Evolutionary conservation across 92 coral and sea anemone genomes (phyloP).

Genomic region (Palythoa grandiflora): DNA sequence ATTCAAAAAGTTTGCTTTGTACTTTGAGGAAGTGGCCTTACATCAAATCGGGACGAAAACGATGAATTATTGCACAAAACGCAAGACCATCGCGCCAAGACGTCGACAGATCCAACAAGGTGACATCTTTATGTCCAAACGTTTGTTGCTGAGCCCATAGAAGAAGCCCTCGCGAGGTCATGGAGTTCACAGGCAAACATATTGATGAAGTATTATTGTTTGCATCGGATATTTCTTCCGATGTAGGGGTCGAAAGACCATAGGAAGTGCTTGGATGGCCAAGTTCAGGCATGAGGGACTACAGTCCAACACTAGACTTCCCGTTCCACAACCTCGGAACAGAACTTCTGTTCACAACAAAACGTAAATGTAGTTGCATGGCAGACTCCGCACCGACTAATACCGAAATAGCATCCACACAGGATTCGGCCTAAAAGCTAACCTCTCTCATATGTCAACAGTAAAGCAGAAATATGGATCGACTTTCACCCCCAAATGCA

Average conservation of each 20-base stretch:
- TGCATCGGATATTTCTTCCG: slow-evolving; percentile 29
- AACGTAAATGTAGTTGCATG: neutral
- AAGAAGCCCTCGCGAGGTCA: slow-evolving; percentile 78
- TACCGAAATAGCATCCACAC: neutral
- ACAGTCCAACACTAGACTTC: slow-evolving; percentile 5
- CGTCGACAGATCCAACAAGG: slow-evolving; percentile 78
- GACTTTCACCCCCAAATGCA: slow-evolving; percentile 38
- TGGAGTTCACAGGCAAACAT: slow-evolving; percentile 47
- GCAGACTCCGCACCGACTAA: neutral
- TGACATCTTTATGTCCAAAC: slow-evolving; percentile 80
- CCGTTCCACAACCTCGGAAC: slow-evolving; percentile 14
- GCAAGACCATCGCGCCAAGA: slow-evolving; percentile 95
- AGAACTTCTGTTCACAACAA: slow-evolving; percentile 38
- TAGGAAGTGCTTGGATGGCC: slow-evolving; percentile 32
- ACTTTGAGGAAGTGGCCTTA: slow-evolving; percentile 49
- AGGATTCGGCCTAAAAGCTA: slow-evolving; percentile 28
- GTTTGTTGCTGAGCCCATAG: slow-evolving; percentile 93
- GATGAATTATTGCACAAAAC: slow-evolving; percentile 88
- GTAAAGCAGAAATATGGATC: slow-evolving; percentile 41
- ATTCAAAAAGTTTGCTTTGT: slow-evolving; percentile 35
- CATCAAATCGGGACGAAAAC: slow-evolving; percentile 89
- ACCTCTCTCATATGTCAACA: slow-evolving; percentile 55
- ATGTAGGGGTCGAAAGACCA: slow-evolving; percentile 36
- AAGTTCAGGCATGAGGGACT: slow-evolving; percentile 48
- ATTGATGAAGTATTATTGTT: slow-evolving; percentile 14